These are phyloP conservation scores for Drosophila antonietae DNA, from an alignment of 2,888 invertebrate species.

Conservation along the genomic window DNA sequence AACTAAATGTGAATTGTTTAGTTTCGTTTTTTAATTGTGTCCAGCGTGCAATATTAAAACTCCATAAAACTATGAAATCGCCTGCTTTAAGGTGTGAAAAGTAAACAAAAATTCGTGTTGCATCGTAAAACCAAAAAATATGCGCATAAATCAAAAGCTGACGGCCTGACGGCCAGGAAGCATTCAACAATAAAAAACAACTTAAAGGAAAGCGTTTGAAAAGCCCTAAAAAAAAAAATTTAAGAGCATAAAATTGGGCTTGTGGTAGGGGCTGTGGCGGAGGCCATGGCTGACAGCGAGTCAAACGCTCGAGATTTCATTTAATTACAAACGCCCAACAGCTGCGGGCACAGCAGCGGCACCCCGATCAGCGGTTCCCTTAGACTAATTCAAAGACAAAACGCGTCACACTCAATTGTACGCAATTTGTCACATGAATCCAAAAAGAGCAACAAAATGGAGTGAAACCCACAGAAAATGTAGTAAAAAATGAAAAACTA, in stretches of 20 bases:
- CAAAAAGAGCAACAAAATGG: conserved; percentile 6
- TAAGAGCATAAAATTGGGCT: not conserved
- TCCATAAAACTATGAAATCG: conserved; percentile 37
- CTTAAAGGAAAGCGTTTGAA: conserved; percentile 46
- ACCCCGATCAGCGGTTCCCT: conserved; percentile 15
- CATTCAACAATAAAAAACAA: conserved; percentile 29
- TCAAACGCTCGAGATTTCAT: conserved; percentile 45
- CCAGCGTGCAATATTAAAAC: conserved; percentile 35
- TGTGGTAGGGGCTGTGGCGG: not conserved
- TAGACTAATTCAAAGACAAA: conserved; percentile 33
- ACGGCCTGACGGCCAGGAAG: conserved; percentile 19
- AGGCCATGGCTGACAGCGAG: not conserved
- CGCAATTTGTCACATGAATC: conserved; percentile 56
- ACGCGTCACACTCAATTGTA: conserved; percentile 59
- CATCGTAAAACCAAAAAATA: conserved; percentile 37
- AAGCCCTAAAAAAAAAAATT: conserved; percentile 43
- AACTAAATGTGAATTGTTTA: conserved; percentile 30
- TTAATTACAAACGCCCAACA: conserved; percentile 57
- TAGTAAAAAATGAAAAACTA: conserved; percentile 15
- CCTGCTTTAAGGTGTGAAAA: conserved; percentile 49
- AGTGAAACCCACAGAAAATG: conserved; percentile 20
- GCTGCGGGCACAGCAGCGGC: conserved; percentile 47
- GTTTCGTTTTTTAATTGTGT: conserved; percentile 35
- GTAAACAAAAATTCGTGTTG: conserved; percentile 30
- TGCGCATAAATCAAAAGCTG: conserved; percentile 47